phyloP scores from a whole-genome alignment of 1,140 invertebrate species.

The Neodiprion lecontei region DNA sequence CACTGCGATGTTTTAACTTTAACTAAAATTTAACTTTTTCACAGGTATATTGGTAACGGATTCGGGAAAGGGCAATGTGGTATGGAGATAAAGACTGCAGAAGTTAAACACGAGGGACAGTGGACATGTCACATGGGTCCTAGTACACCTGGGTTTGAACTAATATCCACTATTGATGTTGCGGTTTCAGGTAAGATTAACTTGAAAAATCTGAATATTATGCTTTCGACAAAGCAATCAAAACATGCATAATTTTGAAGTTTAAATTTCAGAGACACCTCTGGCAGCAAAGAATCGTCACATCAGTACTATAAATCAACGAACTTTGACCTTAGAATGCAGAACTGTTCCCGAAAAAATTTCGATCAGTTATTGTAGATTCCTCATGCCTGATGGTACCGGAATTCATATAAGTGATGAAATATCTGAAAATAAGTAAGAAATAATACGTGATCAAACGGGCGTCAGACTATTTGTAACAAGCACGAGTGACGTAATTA shows the following conservation, averaged over 20 bases:
- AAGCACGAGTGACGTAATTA: not conserved
- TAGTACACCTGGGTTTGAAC: not conserved
- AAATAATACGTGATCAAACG: not conserved
- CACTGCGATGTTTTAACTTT: too few relatives aligned
- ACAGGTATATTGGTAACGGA: slow-evolving; percentile 8
- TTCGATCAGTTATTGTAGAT: not conserved
- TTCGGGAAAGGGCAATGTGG: slow-evolving; percentile 1
- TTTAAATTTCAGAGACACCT: slow-evolving; percentile 8
- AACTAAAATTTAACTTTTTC: not conserved
- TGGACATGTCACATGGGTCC: slow-evolving; percentile 13
- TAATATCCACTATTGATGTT: not conserved
- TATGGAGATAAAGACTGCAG: not conserved
- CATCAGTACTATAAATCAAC: not conserved
- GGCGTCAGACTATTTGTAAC: not conserved
- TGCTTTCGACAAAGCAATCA: not conserved
- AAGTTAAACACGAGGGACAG: not conserved
- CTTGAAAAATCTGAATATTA: not conserved
- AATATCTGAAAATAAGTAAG: not conserved
- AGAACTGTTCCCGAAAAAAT: not conserved
- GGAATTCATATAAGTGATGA: slow-evolving; percentile 5
- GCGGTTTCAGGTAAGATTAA: not conserved
- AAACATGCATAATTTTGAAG: not conserved
- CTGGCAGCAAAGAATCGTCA: not conserved
- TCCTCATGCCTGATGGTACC: not conserved
- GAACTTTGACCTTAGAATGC: not conserved